Evolutionary conservation across 2,888 invertebrate species (phyloP).

Genomic region (Pterostichus madidus): DNA sequence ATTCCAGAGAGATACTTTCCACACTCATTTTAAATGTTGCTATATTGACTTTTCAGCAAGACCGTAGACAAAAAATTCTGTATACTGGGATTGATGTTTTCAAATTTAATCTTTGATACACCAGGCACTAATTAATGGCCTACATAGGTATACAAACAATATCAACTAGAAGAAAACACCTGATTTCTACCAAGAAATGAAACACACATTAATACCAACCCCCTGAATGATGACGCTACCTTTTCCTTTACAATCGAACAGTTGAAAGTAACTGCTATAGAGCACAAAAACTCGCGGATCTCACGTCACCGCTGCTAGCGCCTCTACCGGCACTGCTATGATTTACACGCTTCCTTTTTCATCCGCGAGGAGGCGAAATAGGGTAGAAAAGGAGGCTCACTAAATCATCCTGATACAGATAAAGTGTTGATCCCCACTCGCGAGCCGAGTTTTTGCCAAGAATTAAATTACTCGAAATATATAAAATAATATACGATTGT

Average conservation of each 20-base stretch:
- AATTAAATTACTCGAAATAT: conserved; percentile 65
- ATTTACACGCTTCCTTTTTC: conserved; percentile 59
- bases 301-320: conserved; percentile 4
- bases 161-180: too few species aligned
- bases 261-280: conserved; percentile 24
- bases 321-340: conserved; percentile 51
- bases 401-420: conserved; percentile 64
- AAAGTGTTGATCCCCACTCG: conserved; percentile 61
- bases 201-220: conserved; percentile 12
- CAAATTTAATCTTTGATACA: too few species aligned
- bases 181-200: background rate
- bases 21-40: too few species aligned
- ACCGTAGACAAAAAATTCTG: too few species aligned
- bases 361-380: conserved; percentile 50
- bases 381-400: conserved; percentile 61
- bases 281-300: conserved; percentile 19
- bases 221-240: background rate
- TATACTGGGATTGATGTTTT: too few species aligned
- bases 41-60: too few species aligned
- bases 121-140: too few species aligned
- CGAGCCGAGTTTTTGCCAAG: conserved; percentile 55
- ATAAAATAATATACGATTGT: conserved; percentile 63
- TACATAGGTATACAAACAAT: too few species aligned
- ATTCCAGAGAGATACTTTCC: too few species aligned
- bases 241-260: conserved; percentile 17